A percentile compares a stretch with the other conserved stretches of the same genome.
These are phyloP conservation scores for Oscheius myriophilus DNA, from an alignment of 2,888 invertebrate species.

Conservation along the genomic window DNA sequence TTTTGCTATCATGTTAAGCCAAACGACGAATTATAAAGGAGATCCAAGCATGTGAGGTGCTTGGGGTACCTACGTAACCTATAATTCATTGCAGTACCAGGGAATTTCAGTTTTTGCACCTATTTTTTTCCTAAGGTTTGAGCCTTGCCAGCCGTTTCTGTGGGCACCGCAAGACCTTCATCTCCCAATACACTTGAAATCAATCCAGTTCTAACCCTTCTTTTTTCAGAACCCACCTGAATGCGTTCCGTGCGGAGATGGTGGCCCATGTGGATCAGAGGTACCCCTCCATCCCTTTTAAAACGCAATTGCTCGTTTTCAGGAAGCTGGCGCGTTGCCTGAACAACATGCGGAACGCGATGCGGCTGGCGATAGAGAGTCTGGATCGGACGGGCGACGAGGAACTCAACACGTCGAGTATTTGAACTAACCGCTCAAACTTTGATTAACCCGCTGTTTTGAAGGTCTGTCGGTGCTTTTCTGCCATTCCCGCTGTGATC, in stretches of 20 bases:
- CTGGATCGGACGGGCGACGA: slow-evolving; percentile 49
- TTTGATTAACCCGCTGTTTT: slow-evolving; percentile 9
- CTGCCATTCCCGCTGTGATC: slow-evolving; percentile 18
- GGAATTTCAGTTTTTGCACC: no score
- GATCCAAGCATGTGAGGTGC: no score
- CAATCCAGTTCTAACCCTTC: no score
- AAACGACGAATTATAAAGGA: no score
- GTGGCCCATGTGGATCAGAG: slow-evolving; percentile 51
- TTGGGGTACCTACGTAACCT: no score
- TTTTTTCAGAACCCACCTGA: slow-evolving; percentile 42
- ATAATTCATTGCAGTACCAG: no score
- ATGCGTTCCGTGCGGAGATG: slow-evolving; percentile 48
- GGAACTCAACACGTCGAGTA: slow-evolving; percentile 49
- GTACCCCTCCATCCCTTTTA: slow-evolving; percentile 35
- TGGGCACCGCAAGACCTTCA: no score
- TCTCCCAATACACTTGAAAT: no score
- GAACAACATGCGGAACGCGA: slow-evolving; percentile 53
- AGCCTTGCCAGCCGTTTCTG: no score
- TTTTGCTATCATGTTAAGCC: no score
- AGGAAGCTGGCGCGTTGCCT: slow-evolving; percentile 59
- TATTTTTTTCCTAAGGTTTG: no score
- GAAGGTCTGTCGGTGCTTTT: slow-evolving; percentile 12
- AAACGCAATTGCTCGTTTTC: slow-evolving; percentile 29
- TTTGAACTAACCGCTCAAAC: slow-evolving; percentile 28
- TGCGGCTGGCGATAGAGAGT: slow-evolving; percentile 59